Evolutionary conservation across 2,888 invertebrate genomes (phyloP).

Genomic region (Calliopum simillimum): DNA sequence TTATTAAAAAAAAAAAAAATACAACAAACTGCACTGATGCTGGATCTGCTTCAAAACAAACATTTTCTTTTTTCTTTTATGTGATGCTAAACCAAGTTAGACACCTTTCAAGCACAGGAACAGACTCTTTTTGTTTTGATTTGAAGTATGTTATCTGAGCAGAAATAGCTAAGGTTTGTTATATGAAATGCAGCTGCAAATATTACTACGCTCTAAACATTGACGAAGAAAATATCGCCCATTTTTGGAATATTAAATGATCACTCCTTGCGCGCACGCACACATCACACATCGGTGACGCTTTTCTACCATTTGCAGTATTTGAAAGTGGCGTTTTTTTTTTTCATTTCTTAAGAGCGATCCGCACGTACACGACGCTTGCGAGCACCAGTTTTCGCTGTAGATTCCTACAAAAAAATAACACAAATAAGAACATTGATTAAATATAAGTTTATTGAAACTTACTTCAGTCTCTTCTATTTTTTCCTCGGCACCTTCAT

Average conservation of each 20-base stretch:
- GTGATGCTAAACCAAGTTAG: no score
- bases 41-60: no score
- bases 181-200: slow-evolving; percentile 9
- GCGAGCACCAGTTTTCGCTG: slow-evolving; percentile 54
- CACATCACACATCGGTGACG: not conserved
- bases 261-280: not conserved
- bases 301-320: not conserved
- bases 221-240: slow-evolving; percentile 27
- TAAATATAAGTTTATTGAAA: not conserved
- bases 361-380: slow-evolving; percentile 65
- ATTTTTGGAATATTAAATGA: slow-evolving; percentile 31
- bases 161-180: no score
- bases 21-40: no score
- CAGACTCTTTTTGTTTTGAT: no score
- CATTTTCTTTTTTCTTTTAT: no score
- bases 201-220: slow-evolving; percentile 9
- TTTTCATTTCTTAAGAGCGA: slow-evolving; percentile 48
- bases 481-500: slow-evolving; percentile 49
- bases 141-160: no score
- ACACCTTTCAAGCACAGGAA: no score
- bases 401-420: slow-evolving; percentile 49
- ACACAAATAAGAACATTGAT: not conserved
- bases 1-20: no score
- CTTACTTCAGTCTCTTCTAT: slow-evolving; percentile 49
- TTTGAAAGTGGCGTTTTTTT: not conserved